These are phyloP conservation scores for Pterois miles DNA, from an alignment of 2,797 vertebrate genomes.

Conservation along the genomic window DNA sequence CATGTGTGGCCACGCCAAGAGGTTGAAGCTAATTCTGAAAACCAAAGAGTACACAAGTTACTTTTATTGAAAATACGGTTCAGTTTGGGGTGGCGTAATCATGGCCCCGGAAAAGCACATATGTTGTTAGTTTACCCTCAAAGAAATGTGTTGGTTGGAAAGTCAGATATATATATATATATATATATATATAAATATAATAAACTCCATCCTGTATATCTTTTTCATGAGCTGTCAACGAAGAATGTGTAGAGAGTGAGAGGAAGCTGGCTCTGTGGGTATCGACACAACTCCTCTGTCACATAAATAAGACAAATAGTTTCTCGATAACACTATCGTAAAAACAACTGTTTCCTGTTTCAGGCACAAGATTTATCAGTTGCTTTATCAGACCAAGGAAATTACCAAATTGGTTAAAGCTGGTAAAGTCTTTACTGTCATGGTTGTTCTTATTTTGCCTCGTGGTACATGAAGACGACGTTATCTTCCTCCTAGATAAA, in stretches of 20 bases:
- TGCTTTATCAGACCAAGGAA: constrained; percentile 25
- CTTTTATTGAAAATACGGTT: constrained; percentile 43
- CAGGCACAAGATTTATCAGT: constrained; percentile 22
- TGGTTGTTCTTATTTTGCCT: constrained; percentile 9
- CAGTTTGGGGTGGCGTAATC: constrained; percentile 23
- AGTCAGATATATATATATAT: constrained; percentile 23
- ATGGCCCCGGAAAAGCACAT: constrained; percentile 29
- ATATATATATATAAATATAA: constrained; percentile 21
- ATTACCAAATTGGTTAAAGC: constrained; percentile 37
- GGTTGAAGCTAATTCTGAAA: constrained; percentile 41
- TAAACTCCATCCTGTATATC: constrained; percentile 12
- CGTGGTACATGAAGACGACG: not conserved
- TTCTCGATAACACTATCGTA: not conserved
- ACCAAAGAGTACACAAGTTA: constrained; percentile 27
- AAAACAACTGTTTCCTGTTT: constrained; percentile 14
- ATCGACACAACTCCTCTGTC: not conserved
- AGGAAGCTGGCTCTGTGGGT: not conserved
- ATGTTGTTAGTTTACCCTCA: constrained; percentile 56
- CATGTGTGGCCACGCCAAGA: constrained; percentile 48
- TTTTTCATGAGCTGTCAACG: constrained; percentile 29
- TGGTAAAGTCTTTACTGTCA: constrained; percentile 23
- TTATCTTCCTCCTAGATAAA: constrained; percentile 20
- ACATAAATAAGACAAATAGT: constrained; percentile 10
- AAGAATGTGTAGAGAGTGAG: not conserved
- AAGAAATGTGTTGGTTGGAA: constrained; percentile 35